Conservation (phyloP, 2,797 vertebrate genomes). For the Apodemus agrarius region DNA sequence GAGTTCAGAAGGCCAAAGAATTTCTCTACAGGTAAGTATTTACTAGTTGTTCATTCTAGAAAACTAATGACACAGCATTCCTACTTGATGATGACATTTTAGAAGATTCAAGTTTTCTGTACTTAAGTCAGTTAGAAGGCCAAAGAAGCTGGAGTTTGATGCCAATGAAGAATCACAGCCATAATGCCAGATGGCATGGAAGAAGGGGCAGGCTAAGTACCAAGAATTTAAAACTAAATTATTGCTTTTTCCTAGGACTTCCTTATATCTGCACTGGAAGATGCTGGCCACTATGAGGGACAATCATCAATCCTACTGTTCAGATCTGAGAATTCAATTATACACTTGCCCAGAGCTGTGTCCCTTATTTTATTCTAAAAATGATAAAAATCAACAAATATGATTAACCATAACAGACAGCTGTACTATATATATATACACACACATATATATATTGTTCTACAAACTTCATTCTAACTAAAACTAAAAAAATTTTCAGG, state of each 20-base stretch:
- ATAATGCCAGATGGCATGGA: not conserved
- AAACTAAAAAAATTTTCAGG: too few relatives aligned
- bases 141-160: not conserved
- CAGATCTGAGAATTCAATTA: not conserved
- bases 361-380: not conserved
- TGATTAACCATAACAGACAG: not conserved
- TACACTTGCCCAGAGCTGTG: not conserved
- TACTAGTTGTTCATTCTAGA: too few relatives aligned
- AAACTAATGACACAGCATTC: not conserved
- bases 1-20: not conserved
- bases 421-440: not conserved
- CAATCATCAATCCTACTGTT: too few relatives aligned
- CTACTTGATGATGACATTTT: not conserved
- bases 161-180: not conserved
- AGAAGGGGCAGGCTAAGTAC: too few relatives aligned
- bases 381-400: not conserved
- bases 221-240: not conserved
- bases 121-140: not conserved
- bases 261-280: not conserved
- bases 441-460: not conserved
- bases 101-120: not conserved
- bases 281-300: not conserved
- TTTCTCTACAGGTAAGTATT: not conserved
- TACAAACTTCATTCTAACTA: too few relatives aligned
- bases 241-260: not conserved